Conservation (phyloP, 2,888 invertebrate genomes). For the Cinara cedri region DNA sequence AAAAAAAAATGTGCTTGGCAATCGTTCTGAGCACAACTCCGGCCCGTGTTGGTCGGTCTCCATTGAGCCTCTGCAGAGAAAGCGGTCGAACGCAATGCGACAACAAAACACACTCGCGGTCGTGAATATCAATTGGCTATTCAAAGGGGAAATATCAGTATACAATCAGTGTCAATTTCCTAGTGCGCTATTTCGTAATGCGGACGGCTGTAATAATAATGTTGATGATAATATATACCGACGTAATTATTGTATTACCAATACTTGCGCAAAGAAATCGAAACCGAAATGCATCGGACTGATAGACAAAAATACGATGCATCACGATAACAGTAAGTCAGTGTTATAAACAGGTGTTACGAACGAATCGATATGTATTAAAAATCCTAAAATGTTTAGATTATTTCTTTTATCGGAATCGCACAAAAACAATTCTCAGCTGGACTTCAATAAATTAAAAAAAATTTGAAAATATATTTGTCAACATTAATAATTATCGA, state of each 20-base stretch:
- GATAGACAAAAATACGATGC: too few relatives aligned
- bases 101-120: not conserved
- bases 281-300: not conserved
- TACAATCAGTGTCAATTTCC: conserved; percentile 35
- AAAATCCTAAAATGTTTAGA: too few relatives aligned
- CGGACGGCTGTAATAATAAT: not conserved
- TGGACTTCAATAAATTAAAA: too few relatives aligned
- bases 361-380: too few relatives aligned
- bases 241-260: not conserved
- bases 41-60: not conserved
- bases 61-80: not conserved
- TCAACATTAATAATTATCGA: too few relatives aligned
- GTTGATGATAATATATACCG: not conserved
- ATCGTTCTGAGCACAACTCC: conserved; percentile 8
- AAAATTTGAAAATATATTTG: too few relatives aligned
- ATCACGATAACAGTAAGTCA: too few relatives aligned
- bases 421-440: too few relatives aligned
- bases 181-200: conserved; percentile 3
- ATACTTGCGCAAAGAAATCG: not conserved
- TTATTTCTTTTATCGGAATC: too few relatives aligned
- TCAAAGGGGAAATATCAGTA: conserved; percentile 26
- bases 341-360: too few relatives aligned
- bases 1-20: conserved; percentile 24
- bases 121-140: conserved; percentile 39
- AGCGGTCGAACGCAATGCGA: conserved; percentile 21